Evolutionary conservation across 1,140 invertebrate genomes (phyloP).

Genomic region (Solenopsis invicta): DNA sequence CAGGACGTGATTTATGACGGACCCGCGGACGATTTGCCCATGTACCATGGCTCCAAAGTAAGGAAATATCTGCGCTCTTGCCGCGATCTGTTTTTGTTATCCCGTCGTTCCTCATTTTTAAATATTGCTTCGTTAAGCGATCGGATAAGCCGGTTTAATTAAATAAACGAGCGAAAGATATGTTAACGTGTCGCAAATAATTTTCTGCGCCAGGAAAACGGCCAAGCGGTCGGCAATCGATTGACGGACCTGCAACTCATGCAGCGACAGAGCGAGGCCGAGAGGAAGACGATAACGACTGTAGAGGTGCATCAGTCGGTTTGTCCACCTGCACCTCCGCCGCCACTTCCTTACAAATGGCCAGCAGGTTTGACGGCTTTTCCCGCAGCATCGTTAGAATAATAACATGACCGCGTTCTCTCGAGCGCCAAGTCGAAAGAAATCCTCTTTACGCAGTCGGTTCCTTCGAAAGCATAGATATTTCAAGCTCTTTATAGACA

Average conservation of each 20-base stretch:
- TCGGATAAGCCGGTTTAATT: background rate
- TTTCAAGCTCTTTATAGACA: too few relatives aligned
- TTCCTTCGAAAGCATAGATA: slow-evolving; percentile 6
- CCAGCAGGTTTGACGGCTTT: slow-evolving; percentile 79
- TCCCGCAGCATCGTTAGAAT: slow-evolving; percentile 50
- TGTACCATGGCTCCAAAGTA: slow-evolving; percentile 73
- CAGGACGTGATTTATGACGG: slow-evolving; percentile 79
- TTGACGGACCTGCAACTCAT: slow-evolving; percentile 70
- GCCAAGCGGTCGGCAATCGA: slow-evolving; percentile 69
- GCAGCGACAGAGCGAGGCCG: slow-evolving; percentile 77
- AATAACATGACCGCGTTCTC: slow-evolving; percentile 36
- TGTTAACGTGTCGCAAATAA: slow-evolving; percentile 27
- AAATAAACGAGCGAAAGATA: background rate
- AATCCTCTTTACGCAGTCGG: background rate
- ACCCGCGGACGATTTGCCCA: slow-evolving; percentile 75
- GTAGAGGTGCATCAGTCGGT: slow-evolving; percentile 84
- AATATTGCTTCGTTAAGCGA: background rate
- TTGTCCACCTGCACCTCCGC: slow-evolving; percentile 84
- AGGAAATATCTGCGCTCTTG: slow-evolving; percentile 4
- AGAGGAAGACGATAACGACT: slow-evolving; percentile 84
- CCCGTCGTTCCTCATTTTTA: background rate
- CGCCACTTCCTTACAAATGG: slow-evolving; percentile 84
- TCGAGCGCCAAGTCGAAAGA: background rate
- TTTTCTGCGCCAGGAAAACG: slow-evolving; percentile 77
- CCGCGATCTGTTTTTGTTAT: background rate